Evolutionary conservation across 2,797 vertebrate genomes (phyloP).

Genomic region (Sarcophilus harrisii): DNA sequence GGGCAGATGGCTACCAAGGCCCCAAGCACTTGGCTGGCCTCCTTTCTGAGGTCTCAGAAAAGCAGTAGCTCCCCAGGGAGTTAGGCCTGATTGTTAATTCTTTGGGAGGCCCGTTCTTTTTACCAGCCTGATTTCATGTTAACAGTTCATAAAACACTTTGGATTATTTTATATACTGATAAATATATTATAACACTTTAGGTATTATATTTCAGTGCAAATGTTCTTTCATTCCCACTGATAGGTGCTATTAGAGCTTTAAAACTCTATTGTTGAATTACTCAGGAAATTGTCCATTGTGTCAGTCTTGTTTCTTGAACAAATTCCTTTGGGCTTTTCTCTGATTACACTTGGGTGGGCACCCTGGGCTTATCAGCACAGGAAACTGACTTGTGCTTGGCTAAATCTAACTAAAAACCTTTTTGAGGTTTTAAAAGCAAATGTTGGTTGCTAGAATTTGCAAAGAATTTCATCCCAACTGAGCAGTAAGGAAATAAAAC

Average conservation of each 20-base stretch:
- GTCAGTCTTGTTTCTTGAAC: not conserved
- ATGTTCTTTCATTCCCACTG: not conserved
- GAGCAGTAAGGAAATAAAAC: not conserved
- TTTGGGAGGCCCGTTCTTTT: not conserved
- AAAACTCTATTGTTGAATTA: not conserved
- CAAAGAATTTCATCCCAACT: not conserved
- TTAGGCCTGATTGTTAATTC: not conserved
- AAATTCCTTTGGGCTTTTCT: not conserved
- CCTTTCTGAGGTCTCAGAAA: not conserved
- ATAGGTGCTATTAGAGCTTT: not conserved
- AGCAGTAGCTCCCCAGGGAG: not conserved
- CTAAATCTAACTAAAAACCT: not conserved
- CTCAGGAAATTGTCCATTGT: not conserved
- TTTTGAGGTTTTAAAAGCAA: not conserved
- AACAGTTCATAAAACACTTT: not conserved
- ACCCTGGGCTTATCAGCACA: not conserved
- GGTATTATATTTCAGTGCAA: not conserved
- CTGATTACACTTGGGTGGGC: not conserved
- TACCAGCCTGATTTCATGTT: not conserved
- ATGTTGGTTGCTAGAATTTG: not conserved
- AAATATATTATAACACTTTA: not conserved
- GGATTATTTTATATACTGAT: not conserved
- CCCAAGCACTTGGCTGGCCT: not conserved
- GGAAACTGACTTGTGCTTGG: not conserved
- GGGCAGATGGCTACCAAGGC: not conserved